Evolutionary conservation across 2,113 vertebrate species (phyloP).

Genomic region (Spea bombifrons): DNA sequence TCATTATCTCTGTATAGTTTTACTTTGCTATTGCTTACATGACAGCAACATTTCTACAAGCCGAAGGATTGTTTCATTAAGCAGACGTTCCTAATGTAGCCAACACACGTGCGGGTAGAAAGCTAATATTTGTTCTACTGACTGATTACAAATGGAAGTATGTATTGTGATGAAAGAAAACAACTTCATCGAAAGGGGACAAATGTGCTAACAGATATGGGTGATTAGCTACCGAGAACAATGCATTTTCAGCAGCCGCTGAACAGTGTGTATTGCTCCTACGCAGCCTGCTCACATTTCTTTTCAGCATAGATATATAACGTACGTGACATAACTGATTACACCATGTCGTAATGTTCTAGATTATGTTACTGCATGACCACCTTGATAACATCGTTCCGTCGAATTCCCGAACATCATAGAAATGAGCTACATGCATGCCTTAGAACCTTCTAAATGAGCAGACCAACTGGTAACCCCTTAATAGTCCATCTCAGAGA

Average conservation of each 20-base stretch:
- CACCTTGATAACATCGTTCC: too few relatives aligned
- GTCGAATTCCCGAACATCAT: too few relatives aligned
- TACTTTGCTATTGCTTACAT: slow-evolving; percentile 34
- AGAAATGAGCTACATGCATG: too few relatives aligned
- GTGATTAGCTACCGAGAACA: slow-evolving; percentile 31
- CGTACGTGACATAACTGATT: too few relatives aligned
- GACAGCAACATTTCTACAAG: slow-evolving; percentile 33
- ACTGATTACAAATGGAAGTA: slow-evolving; percentile 31
- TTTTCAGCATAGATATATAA: too few relatives aligned
- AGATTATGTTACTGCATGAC: too few relatives aligned
- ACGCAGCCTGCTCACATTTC: slow-evolving; percentile 6
- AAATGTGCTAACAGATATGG: slow-evolving; percentile 15
- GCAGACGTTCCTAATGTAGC: slow-evolving; percentile 36
- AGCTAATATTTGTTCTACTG: slow-evolving; percentile 46
- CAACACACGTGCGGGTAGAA: slow-evolving; percentile 24
- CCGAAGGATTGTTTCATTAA: slow-evolving; percentile 42
- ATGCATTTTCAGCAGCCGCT: slow-evolving; percentile 27
- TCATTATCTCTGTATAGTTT: slow-evolving; percentile 35
- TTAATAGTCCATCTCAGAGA: too few relatives aligned
- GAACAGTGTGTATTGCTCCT: slow-evolving; percentile 15
- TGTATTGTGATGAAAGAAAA: slow-evolving; percentile 42
- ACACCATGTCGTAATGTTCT: too few relatives aligned
- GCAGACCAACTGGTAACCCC: too few relatives aligned
- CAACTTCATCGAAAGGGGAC: slow-evolving; percentile 5
- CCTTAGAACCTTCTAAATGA: too few relatives aligned